Percentiles rank a stretch among this genome's conserved stretches.
These are phyloP conservation scores for Lemur catta DNA, from an alignment of 2,797 vertebrate genomes.

Conservation along the genomic window DNA sequence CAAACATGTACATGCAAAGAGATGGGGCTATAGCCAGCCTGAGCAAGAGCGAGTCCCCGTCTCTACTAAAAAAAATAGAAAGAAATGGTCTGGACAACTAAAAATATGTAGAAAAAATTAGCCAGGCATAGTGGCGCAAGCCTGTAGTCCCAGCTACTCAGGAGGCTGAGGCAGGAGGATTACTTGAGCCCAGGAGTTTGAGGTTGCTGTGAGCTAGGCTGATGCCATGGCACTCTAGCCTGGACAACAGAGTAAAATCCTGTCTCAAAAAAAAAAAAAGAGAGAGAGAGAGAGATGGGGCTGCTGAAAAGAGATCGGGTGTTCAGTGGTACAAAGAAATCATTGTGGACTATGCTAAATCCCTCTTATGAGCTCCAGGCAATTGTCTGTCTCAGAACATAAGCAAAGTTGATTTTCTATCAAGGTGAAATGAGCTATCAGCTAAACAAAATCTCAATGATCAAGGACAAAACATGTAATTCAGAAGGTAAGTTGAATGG, in stretches of 20 bases:
- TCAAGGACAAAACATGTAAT: constrained; percentile 62
- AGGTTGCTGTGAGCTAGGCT: too few relatives aligned
- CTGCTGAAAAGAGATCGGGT: neutral
- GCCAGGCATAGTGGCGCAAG: too few relatives aligned
- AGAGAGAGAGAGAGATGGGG: neutral
- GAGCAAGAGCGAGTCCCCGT: too few relatives aligned
- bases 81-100: too few relatives aligned
- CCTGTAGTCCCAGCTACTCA: too few relatives aligned
- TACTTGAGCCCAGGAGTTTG: too few relatives aligned
- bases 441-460: constrained; percentile 58
- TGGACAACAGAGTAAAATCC: too few relatives aligned
- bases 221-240: too few relatives aligned
- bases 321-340: neutral
- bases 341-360: neutral
- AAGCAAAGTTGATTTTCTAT: constrained; percentile 54
- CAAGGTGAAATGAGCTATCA: constrained; percentile 57
- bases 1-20: neutral
- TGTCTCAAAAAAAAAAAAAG: neutral
- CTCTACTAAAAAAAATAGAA: too few relatives aligned
- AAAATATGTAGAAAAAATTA: too few relatives aligned
- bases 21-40: neutral
- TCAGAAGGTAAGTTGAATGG: neutral
- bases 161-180: too few relatives aligned
- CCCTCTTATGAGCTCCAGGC: neutral
- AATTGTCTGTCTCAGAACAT: neutral